Percentiles rank a stretch among this genome's conserved stretches.
Conservation (phyloP, 2,888 invertebrate species). For the Lapara coniferarum region DNA sequence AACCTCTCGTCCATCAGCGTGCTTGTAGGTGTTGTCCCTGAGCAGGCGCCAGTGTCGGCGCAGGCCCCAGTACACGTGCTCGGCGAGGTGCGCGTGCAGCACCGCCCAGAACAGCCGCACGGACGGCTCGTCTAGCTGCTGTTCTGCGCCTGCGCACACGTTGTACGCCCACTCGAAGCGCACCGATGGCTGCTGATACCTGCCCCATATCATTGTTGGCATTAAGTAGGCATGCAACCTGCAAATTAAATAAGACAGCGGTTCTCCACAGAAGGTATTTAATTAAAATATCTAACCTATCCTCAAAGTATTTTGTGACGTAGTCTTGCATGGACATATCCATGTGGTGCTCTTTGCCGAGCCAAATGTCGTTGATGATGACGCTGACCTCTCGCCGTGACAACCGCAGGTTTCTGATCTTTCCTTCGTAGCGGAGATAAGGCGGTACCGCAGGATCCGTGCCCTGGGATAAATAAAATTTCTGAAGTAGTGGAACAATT, state of each 20-base stretch:
- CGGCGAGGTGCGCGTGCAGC: constrained; percentile 67
- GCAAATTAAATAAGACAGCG: too few species aligned
- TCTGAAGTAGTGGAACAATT: background rate
- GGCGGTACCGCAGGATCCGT: constrained; percentile 70
- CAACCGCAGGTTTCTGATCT: constrained; percentile 77
- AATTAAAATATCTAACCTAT: constrained; percentile 53
- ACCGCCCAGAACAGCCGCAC: constrained; percentile 77
- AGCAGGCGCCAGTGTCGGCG: constrained; percentile 64
- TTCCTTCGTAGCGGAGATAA: constrained; percentile 72
- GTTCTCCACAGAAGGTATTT: too few species aligned
- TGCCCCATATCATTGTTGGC: constrained; percentile 33
- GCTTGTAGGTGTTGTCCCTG: constrained; percentile 53
- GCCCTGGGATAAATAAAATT: constrained; percentile 53
- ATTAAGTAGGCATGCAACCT: too few species aligned
- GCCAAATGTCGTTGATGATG: constrained; percentile 79
- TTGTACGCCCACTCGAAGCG: constrained; percentile 83
- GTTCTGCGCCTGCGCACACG: constrained; percentile 75
- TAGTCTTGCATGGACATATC: constrained; percentile 71
- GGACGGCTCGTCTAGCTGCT: constrained; percentile 76
- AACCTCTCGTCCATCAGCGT: constrained; percentile 26
- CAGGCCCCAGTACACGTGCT: constrained; percentile 72
- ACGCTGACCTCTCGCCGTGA: constrained; percentile 76
- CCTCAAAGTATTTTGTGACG: constrained; percentile 74
- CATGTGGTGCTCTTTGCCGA: constrained; percentile 53
- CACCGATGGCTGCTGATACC: constrained; percentile 74